Evolutionary conservation across 2,888 invertebrate genomes (phyloP).

Genomic region (Salticus scenicus): DNA sequence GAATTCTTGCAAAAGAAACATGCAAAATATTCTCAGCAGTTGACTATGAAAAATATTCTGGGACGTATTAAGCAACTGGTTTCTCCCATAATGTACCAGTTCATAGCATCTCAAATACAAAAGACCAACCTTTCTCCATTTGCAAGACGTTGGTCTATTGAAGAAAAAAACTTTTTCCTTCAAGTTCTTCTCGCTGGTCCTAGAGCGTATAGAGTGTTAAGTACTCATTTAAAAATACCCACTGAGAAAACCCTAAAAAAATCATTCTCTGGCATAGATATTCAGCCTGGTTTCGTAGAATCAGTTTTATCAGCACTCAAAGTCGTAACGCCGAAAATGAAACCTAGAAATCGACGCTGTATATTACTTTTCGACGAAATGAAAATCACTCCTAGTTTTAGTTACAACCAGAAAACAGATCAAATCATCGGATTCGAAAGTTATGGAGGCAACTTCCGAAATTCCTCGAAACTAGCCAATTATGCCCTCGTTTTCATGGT

Average conservation of each 20-base stretch:
- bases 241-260: background rate
- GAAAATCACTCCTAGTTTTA: background rate
- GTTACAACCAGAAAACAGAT: background rate
- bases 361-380: background rate
- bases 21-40: background rate
- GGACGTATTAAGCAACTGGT: background rate
- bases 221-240: background rate
- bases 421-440: background rate
- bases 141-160: background rate
- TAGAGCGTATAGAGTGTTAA: background rate
- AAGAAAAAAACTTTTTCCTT: background rate
- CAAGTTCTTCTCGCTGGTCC: background rate
- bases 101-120: background rate
- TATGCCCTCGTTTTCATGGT: background rate
- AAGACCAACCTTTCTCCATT: background rate
- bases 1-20: background rate
- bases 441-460: background rate
- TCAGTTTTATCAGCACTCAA: background rate
- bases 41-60: background rate
- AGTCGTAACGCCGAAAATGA: background rate
- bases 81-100: background rate
- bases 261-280: background rate
- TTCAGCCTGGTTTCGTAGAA: background rate
- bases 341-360: background rate
- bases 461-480: background rate